phyloP scores from a whole-genome alignment of 1,140 invertebrate genomes.

The Idris sp. region DNA sequence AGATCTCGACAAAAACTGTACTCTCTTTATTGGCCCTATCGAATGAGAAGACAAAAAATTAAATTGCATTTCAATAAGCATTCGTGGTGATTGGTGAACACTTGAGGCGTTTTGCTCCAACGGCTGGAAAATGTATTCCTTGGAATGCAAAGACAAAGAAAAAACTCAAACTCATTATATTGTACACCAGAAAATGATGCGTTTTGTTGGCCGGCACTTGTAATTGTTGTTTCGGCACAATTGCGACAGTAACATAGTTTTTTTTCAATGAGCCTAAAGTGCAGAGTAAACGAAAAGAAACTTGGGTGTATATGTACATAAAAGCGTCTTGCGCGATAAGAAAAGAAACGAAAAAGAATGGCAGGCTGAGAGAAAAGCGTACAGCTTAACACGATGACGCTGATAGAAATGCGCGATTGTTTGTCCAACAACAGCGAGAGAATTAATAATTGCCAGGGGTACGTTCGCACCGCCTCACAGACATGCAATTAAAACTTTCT shows the following conservation, averaged over 20 bases:
- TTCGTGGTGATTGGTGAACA: too few species aligned
- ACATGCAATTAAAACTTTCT: conserved; percentile 43
- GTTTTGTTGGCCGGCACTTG: conserved; percentile 41
- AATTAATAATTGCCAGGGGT: conserved; percentile 42
- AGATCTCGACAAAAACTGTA: too few species aligned
- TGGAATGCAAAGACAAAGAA: conserved; percentile 46
- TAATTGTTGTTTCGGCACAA: too few species aligned
- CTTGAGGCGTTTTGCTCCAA: conserved; percentile 9
- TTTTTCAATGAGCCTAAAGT: too few species aligned
- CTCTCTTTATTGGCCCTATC: too few species aligned
- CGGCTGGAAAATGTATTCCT: conserved; percentile 30
- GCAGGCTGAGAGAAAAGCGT: conserved; percentile 18
- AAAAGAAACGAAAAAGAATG: conserved; percentile 23
- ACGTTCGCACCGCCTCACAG: conserved; percentile 22
- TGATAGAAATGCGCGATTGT: conserved; percentile 45
- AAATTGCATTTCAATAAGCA: too few species aligned
- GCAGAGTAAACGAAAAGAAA: too few species aligned
- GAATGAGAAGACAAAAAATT: too few species aligned
- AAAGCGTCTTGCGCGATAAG: conserved; percentile 22
- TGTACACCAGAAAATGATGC: conserved; percentile 28
- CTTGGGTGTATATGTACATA: too few species aligned
- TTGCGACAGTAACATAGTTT: too few species aligned
- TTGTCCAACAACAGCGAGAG: conserved; percentile 31
- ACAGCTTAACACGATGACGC: conserved; percentile 30
- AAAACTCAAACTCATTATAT: conserved; percentile 36